These are phyloP conservation scores for Dryococelus australis DNA, from an alignment of 2,888 invertebrate genomes.

Conservation along the genomic window DNA sequence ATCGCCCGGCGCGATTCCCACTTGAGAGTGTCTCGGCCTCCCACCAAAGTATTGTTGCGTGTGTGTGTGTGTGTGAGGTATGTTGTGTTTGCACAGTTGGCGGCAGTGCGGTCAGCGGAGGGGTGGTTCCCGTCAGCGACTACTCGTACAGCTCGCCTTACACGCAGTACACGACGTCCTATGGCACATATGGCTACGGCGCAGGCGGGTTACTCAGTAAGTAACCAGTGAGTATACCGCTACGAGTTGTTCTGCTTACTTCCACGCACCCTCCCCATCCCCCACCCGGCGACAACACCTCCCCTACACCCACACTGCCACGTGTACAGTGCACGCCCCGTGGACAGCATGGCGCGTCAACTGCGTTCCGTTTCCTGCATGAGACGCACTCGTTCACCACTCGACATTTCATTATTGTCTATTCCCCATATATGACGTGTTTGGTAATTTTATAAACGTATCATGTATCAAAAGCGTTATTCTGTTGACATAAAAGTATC, in stretches of 20 bases:
- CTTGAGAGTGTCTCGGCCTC: no score
- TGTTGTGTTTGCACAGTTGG: conserved; percentile 31
- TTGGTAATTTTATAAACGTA: no score
- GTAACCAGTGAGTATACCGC: conserved; percentile 60
- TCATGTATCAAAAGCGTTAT: no score
- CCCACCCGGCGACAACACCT: not conserved
- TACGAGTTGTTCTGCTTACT: conserved; percentile 34
- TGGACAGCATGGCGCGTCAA: not conserved
- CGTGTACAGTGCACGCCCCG: no score
- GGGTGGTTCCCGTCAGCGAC: conserved; percentile 69
- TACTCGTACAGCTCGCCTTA: conserved; percentile 78
- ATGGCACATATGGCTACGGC: conserved; percentile 61
- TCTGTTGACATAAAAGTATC: no score
- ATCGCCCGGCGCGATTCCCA: no score
- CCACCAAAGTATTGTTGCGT: not conserved
- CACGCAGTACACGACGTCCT: conserved; percentile 77
- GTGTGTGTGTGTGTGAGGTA: no score
- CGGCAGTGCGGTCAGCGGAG: conserved; percentile 58
- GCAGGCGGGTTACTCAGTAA: conserved; percentile 66
- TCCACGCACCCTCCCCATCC: conserved; percentile 16
- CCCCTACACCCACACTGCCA: not conserved
- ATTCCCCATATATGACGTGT: no score
- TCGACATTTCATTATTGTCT: no score
- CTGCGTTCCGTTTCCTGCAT: not conserved
- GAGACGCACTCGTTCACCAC: no score